Evolutionary conservation across 2,888 invertebrate genomes (phyloP), one percentile per base, ranked within the genome.

Genomic region (Pedicia rivosa): DNA sequence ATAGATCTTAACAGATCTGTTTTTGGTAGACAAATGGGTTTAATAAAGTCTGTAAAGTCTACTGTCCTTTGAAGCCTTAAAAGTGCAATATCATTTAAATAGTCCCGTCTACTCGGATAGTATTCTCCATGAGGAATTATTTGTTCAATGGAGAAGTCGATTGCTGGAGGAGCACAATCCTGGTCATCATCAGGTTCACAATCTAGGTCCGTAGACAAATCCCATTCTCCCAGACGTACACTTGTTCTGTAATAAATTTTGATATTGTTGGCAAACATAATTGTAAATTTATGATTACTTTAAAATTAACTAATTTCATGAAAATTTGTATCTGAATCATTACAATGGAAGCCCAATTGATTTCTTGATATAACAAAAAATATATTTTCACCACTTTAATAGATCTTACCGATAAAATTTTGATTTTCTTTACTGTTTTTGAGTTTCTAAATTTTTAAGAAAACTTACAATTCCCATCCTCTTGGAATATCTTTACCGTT

Each of bases 11-110:
- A 47, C 16, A 52, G 44, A 0, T 46, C 27, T 14, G 46, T 48
- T 13, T 54, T 43, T 1, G 76, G 75, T 15, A 77, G 46, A 5
- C 25, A 35, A 16, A 35, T 35, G 12, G 25, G 16, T 35, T 25
- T 25, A 4, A 34, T 24, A 25, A 34, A 34, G 47, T 66, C 71
- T 36, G 68, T 70, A 47, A 64, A 72, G 4, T 49, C 43, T 1
- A 74, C 72, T 20, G 66, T 56, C 2, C 53, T 51, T 0, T 59
- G 47, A 10, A 84, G 58, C 37, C 82, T 66, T 24, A 84, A 48
- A 10, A 84, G 56, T 0, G 79, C 83, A 28, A 84, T 78, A 50
- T 84, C 84, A 50, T 81, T 63, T 17, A 64, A 60, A 47, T 78
- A 76, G 48, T 74, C 68, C 2, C 48, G 50, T n/a, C n/a, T n/a